phyloP scores from a whole-genome alignment of 2,113 vertebrate species.

The Morone chrysops region DNA sequence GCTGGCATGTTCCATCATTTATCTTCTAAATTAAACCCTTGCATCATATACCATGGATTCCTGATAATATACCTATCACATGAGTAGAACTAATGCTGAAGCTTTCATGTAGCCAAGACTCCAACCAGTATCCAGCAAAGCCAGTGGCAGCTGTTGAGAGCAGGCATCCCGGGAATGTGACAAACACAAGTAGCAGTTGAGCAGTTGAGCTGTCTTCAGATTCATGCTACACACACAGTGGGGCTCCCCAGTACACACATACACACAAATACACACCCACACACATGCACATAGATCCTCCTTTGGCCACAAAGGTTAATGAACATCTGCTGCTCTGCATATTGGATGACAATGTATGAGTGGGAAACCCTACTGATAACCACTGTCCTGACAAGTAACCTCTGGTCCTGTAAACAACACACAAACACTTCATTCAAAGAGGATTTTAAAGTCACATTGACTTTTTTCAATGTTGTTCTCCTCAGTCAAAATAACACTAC shows the following conservation, averaged over 20 bases:
- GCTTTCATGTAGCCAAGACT: conserved; percentile 17
- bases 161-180: conserved; percentile 73
- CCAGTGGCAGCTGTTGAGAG: conserved; percentile 71
- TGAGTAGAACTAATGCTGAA: conserved; percentile 21
- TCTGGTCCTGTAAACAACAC: conserved; percentile 4
- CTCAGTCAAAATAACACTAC: not conserved
- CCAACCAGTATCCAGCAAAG: conserved; percentile 25
- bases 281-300: not conserved
- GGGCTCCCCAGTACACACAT: not conserved
- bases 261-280: not conserved
- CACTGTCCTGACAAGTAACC: conserved; percentile 28
- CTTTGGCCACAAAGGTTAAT: conserved; percentile 39
- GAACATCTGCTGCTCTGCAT: conserved; percentile 63
- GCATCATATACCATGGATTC: conserved; percentile 31
- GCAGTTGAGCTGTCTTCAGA: conserved; percentile 49
- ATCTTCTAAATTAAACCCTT: conserved; percentile 60
- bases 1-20: conserved; percentile 55
- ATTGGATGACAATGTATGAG: conserved; percentile 28
- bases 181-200: conserved; percentile 69
- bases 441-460: conserved; percentile 5
- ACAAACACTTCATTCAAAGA: conserved; percentile 14
- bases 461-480: not conserved
- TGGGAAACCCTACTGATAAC: conserved; percentile 10
- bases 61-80: conserved; percentile 39
- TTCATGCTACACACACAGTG: conserved; percentile 24